Conservation (phyloP, 2,888 invertebrate genomes). For the Tachina fera region DNA sequence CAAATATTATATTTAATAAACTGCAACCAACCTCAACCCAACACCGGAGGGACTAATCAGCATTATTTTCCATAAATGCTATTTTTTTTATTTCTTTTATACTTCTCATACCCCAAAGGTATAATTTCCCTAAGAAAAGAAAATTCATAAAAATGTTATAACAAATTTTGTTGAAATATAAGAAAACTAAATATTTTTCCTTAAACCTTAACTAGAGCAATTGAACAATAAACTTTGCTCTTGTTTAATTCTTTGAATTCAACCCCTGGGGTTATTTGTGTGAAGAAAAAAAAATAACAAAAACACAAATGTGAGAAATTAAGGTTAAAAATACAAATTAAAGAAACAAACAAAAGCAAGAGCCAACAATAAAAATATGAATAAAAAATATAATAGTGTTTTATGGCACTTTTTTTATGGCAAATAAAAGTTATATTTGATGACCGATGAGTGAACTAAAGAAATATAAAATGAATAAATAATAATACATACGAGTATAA, state of each 20-base stretch:
- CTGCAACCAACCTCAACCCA: conserved; percentile 30
- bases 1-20: conserved; percentile 26
- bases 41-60: conserved; percentile 57
- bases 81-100: conserved; percentile 16
- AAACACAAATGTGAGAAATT: conserved; percentile 31
- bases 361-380: conserved; percentile 1
- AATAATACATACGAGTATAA: background rate
- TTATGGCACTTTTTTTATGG: background rate
- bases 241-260: conserved; percentile 29
- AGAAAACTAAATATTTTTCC: conserved; percentile 6
- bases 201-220: conserved; percentile 16
- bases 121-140: conserved; percentile 44
- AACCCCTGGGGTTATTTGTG: conserved; percentile 34
- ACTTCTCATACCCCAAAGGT: conserved; percentile 35
- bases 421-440: background rate
- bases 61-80: conserved; percentile 33
- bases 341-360: background rate
- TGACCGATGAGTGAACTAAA: background rate
- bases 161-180: background rate
- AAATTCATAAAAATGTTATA: background rate
- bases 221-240: conserved; percentile 38
- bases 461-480: too few relatives aligned
- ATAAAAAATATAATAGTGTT: background rate
- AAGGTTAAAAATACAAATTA: conserved; percentile 19
- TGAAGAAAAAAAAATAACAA: background rate